phyloP scores from a whole-genome alignment of 2,888 invertebrate species.

The Petrolisthes manimaculis region DNA sequence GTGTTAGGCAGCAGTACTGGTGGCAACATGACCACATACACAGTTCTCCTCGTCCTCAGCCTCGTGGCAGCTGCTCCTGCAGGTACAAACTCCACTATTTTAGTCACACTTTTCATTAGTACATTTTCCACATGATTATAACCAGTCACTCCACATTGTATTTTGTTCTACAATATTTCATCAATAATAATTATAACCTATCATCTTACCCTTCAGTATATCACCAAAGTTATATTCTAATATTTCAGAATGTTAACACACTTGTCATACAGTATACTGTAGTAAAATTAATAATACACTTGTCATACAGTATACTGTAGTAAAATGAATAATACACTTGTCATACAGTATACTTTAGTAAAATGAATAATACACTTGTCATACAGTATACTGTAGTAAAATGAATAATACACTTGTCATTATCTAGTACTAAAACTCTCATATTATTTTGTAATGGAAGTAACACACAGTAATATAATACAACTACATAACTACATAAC shows the following conservation, averaged over 20 bases:
- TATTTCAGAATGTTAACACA: not conserved
- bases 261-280: not conserved
- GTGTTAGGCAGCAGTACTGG: constrained; percentile 1
- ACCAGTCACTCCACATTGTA: not conserved
- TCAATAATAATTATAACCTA: too few species aligned
- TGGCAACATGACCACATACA: constrained; percentile 12
- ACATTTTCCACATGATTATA: not conserved
- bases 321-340: too few species aligned
- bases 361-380: too few species aligned
- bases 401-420: too few species aligned
- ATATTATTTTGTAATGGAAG: too few species aligned
- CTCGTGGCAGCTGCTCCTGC: constrained; percentile 33
- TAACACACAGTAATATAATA: too few species aligned
- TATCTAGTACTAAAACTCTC: too few species aligned
- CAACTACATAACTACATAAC: too few species aligned
- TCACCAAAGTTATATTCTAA: not conserved
- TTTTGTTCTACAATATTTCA: not conserved
- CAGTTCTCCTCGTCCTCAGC: constrained; percentile 24
- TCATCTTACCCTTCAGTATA: not conserved
- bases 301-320: too few species aligned
- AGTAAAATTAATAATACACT: too few species aligned
- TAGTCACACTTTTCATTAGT: not conserved
- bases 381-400: too few species aligned
- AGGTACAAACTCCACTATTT: not conserved
- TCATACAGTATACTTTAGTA: too few species aligned